Percentiles rank a stretch among this genome's conserved stretches.
Evolutionary conservation across 2,113 vertebrate species (phyloP).

Genomic region (Xiphorhynchus elegans): DNA sequence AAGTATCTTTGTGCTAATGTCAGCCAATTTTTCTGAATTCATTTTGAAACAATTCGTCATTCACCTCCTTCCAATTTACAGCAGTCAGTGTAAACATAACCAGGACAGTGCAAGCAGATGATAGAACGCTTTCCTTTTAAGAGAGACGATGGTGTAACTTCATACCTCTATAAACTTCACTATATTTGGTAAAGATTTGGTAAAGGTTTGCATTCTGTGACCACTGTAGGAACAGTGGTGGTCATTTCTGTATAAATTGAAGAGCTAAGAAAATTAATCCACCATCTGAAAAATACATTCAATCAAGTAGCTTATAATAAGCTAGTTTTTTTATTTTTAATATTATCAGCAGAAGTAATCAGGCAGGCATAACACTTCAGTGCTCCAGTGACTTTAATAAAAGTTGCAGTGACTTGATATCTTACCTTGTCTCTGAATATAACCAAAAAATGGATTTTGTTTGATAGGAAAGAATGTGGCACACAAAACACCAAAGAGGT

Average conservation of each 20-base stretch:
- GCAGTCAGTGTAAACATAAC: constrained; percentile 24
- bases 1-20: not conserved
- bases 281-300: not conserved
- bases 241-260: not conserved
- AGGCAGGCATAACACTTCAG: not conserved
- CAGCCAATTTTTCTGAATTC: not conserved
- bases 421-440: not conserved
- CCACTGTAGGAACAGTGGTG: not conserved
- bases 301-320: not conserved
- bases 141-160: not conserved
- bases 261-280: not conserved
- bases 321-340: not conserved
- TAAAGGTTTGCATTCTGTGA: not conserved
- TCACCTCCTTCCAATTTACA: constrained; percentile 28
- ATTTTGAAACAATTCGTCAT: not conserved
- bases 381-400: not conserved
- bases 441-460: not conserved
- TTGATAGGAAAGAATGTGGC: not conserved
- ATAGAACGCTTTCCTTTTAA: constrained; percentile 60
- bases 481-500: not conserved
- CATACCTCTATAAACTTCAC: constrained; percentile 47
- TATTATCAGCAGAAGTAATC: not conserved
- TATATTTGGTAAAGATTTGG: constrained; percentile 52
- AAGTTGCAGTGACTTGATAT: not conserved
- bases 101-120: not conserved